These are phyloP conservation scores for Indicator indicator DNA, from an alignment of 2,113 vertebrate genomes.

Conservation along the genomic window DNA sequence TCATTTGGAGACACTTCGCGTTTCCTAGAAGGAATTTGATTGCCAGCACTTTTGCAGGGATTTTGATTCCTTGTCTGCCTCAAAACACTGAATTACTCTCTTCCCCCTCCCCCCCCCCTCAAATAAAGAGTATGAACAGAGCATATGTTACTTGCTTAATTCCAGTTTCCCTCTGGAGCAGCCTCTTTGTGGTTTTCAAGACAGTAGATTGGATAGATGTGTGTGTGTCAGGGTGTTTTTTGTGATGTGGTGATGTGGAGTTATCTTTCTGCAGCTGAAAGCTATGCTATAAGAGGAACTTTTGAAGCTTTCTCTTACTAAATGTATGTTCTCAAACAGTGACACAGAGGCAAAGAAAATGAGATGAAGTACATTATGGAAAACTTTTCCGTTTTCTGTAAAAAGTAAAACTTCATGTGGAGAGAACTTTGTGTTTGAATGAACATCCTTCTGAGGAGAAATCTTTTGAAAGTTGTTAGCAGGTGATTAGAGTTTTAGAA, in stretches of 20 bases:
- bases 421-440: neutral
- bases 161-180: neutral
- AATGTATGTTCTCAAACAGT: neutral
- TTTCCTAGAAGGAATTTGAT: neutral
- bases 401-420: neutral
- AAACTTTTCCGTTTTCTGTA: neutral
- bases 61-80: neutral
- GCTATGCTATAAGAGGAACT: neutral
- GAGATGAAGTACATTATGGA: neutral
- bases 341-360: neutral
- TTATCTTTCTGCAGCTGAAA: neutral
- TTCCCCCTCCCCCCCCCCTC: neutral
- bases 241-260: neutral
- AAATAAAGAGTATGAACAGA: neutral
- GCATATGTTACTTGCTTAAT: neutral
- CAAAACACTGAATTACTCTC: accelerated
- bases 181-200: neutral
- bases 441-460: neutral
- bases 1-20: neutral
- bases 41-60: neutral
- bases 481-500: neutral
- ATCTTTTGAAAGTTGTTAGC: neutral
- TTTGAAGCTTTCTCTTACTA: neutral
- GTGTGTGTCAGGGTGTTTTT: neutral
- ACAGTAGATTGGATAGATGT: neutral